phyloP scores from a whole-genome alignment of 2,113 vertebrate species.

The Corynorhinus townsendii region DNA sequence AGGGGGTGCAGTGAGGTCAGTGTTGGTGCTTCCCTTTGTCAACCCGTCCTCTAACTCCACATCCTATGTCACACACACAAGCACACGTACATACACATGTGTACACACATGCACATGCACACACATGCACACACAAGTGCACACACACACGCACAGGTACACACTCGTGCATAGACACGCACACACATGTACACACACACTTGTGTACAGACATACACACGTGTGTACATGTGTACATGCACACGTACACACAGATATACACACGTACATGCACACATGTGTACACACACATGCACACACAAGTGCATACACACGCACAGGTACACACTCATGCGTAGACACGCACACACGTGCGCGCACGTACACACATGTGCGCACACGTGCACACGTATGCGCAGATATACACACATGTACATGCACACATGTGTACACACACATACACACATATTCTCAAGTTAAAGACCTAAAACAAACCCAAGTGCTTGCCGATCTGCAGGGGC shows the following conservation, averaged over 20 bases:
- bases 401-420: too few relatives aligned
- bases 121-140: background rate
- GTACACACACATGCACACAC: background rate
- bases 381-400: too few relatives aligned
- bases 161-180: background rate
- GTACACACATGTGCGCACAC: background rate
- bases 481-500: background rate
- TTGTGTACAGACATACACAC: too few relatives aligned
- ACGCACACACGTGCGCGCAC: too few relatives aligned
- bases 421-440: background rate
- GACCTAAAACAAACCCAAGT: background rate
- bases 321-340: too few relatives aligned
- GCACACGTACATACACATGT: background rate
- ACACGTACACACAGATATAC: background rate
- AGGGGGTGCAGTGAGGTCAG: background rate
- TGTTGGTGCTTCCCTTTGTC: background rate
- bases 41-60: background rate
- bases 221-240: too few relatives aligned
- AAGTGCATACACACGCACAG: too few relatives aligned
- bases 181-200: background rate
- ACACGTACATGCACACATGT: background rate
- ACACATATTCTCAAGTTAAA: background rate
- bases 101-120: too few relatives aligned
- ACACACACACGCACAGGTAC: background rate
- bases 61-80: background rate